Percentiles rank a stretch among this genome's conserved stretches.
Evolutionary conservation across 2,113 vertebrate species (phyloP).

Genomic region (Bombycilla garrulus): DNA sequence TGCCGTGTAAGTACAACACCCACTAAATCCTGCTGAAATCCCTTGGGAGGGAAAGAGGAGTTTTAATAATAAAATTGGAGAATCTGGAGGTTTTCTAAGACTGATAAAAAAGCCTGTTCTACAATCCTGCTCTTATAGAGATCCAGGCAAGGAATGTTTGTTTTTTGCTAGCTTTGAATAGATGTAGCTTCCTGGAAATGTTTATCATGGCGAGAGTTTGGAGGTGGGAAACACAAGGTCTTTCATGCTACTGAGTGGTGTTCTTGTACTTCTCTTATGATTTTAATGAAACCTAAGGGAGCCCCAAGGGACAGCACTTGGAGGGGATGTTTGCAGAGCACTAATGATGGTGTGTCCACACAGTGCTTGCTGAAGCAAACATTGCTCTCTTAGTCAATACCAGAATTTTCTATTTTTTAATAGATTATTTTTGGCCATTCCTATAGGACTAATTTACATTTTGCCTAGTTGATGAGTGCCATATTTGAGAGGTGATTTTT

Average conservation of each 20-base stretch:
- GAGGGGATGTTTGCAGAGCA: background rate
- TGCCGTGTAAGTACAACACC: slow-evolving; percentile 85
- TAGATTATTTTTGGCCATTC: background rate
- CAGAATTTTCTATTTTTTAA: background rate
- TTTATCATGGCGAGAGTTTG: background rate
- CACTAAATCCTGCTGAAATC: background rate
- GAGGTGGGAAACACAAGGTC: background rate
- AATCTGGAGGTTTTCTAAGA: background rate
- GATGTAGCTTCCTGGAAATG: background rate
- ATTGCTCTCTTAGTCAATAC: background rate
- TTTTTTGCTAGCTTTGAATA: background rate
- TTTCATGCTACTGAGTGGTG: background rate
- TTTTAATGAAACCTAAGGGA: background rate
- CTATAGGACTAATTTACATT: background rate
- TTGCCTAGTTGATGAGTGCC: background rate
- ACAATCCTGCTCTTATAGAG: background rate
- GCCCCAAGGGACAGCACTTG: background rate
- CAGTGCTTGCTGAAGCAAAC: background rate
- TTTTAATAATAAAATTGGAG: background rate
- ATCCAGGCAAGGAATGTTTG: background rate
- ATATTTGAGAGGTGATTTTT: background rate
- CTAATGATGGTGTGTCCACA: background rate
- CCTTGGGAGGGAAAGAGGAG: background rate
- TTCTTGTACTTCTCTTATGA: background rate
- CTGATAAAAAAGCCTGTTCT: background rate